Evolutionary conservation across 2,888 invertebrate species (phyloP).

Genomic region (Elysia crispata): DNA sequence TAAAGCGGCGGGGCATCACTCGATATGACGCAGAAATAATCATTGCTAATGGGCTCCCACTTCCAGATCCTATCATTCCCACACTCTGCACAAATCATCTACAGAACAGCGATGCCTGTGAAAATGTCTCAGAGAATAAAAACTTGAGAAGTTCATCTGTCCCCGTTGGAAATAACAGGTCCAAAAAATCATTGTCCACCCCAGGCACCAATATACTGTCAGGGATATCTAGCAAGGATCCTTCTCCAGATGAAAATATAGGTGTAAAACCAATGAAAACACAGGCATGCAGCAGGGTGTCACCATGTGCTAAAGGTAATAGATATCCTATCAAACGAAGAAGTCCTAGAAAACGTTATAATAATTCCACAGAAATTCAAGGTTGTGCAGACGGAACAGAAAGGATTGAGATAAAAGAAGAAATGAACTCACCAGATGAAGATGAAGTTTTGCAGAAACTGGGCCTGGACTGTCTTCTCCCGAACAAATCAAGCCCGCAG

Average conservation of each 20-base stretch:
- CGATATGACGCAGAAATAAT: conserved; percentile 76
- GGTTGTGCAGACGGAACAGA: too few relatives aligned
- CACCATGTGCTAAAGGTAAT: conserved; percentile 3
- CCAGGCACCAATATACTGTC: neutral
- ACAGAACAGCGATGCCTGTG: too few relatives aligned
- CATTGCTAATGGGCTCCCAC: conserved; percentile 53
- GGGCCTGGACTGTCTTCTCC: too few relatives aligned
- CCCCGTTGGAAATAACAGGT: too few relatives aligned
- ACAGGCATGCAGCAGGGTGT: conserved; percentile 20
- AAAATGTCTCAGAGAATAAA: too few relatives aligned
- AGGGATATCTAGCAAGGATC: conserved; percentile 5
- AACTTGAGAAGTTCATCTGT: too few relatives aligned
- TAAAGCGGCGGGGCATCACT: conserved; percentile 74
- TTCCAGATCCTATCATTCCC: conserved; percentile 33
- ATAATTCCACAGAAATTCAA: too few relatives aligned
- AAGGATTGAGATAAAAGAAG: too few relatives aligned
- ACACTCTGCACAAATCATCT: neutral
- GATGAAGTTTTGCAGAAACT: too few relatives aligned
- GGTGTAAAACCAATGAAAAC: neutral
- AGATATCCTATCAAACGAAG: conserved; percentile 48
- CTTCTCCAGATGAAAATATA: neutral
- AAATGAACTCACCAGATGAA: too few relatives aligned
- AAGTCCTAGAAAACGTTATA: conserved; percentile 51
- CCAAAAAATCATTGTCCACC: too few relatives aligned
- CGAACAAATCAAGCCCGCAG: too few relatives aligned